These are phyloP conservation scores for Onychomys leucogaster DNA, from an alignment of 2,797 vertebrate species.

Conservation along the genomic window DNA sequence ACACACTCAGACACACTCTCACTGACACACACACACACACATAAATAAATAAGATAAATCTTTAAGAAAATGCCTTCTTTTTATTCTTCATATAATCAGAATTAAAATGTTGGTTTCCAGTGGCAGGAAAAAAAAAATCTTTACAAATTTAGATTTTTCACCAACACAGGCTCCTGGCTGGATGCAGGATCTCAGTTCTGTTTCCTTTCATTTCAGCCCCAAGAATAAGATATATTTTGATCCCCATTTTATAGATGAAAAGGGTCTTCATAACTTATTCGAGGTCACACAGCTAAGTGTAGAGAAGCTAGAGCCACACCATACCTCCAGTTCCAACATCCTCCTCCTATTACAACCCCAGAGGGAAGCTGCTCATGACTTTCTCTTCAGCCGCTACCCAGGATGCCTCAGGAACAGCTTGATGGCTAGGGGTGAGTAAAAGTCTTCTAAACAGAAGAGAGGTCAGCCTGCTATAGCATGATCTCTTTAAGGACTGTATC, in stretches of 20 bases:
- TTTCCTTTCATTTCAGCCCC: not conserved
- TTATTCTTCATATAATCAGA: not conserved
- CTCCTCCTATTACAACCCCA: not conserved
- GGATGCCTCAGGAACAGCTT: not conserved
- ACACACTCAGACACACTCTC: no score
- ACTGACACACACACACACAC: no score
- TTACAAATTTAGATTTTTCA: not conserved
- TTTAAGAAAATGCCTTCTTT: conserved; percentile 9
- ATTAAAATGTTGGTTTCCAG: conserved; percentile 28
- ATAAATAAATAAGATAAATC: not conserved
- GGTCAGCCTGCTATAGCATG: not conserved
- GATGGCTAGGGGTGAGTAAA: not conserved
- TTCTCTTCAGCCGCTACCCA: not conserved
- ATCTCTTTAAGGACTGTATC: not conserved
- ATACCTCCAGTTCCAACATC: not conserved
- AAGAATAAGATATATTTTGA: not conserved
- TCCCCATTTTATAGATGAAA: not conserved
- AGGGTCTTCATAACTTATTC: not conserved
- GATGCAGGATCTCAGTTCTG: not conserved
- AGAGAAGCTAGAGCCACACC: not conserved
- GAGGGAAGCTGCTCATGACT: not conserved
- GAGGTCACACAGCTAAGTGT: not conserved
- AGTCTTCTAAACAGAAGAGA: not conserved
- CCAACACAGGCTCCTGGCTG: not conserved
- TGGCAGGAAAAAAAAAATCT: not conserved